A percentile compares a stretch with the other conserved stretches of the same genome.
These are phyloP conservation scores for Brachyhypopomus gauderio DNA, from an alignment of 2,113 vertebrate genomes.

Conservation along the genomic window DNA sequence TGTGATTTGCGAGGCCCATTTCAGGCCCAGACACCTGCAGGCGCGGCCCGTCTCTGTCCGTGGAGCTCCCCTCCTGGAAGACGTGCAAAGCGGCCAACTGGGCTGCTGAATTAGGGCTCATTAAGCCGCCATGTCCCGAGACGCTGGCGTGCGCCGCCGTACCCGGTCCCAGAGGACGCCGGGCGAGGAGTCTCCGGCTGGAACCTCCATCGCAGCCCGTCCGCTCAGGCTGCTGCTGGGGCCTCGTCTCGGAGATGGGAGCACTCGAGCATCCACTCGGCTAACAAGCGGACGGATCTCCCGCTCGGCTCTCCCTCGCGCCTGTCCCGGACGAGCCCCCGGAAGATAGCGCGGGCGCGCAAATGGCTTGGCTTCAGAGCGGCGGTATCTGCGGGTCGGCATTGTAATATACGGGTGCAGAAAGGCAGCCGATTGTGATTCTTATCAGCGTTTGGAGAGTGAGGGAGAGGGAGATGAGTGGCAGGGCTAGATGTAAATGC, in stretches of 20 bases:
- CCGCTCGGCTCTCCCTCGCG: constrained; percentile 59
- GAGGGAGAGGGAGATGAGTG: constrained; percentile 59
- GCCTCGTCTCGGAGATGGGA: constrained; percentile 6
- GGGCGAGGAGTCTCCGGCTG: too few species aligned
- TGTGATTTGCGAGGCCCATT: constrained; percentile 35
- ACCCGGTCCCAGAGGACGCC: too few species aligned
- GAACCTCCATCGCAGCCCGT: too few species aligned
- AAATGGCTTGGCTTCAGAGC: constrained; percentile 66
- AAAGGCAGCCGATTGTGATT: constrained; percentile 76
- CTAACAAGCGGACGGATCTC: constrained; percentile 53
- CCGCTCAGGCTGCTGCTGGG: too few species aligned
- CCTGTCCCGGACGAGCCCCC: constrained; percentile 51
- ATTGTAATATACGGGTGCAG: constrained; percentile 70
- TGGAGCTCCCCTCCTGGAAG: background rate
- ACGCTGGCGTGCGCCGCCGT: too few species aligned
- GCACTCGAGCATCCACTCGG: constrained; percentile 11
- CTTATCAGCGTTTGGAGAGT: constrained; percentile 69
- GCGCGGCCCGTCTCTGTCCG: constrained; percentile 32
- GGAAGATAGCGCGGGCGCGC: constrained; percentile 66
- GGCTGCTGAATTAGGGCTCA: constrained; percentile 1
- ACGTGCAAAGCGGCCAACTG: background rate
- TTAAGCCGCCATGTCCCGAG: background rate
- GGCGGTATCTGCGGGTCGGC: constrained; percentile 62
- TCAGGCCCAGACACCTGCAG: constrained; percentile 45
- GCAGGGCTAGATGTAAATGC: constrained; percentile 73